Percentiles rank a stretch among this genome's conserved stretches.
These are phyloP conservation scores for Pseudomyrmex gracilis DNA, from an alignment of 1,140 invertebrate species.

Conservation along the genomic window DNA sequence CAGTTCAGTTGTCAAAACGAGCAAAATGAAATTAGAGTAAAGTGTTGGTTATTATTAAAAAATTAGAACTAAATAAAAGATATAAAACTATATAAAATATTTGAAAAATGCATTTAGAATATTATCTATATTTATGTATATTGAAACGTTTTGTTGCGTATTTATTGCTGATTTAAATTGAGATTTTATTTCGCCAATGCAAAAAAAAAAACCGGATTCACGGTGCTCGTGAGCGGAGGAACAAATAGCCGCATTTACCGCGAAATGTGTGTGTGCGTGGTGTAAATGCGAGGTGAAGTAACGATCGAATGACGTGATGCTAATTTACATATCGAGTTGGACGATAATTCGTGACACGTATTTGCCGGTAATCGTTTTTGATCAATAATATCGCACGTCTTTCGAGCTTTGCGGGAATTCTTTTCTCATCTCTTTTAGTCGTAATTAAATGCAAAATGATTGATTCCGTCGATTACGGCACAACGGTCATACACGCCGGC, in stretches of 20 bases:
- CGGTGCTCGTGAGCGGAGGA: background rate
- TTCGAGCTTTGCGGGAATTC: constrained; percentile 43
- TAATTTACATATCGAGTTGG: constrained; percentile 48
- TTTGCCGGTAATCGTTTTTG: constrained; percentile 38
- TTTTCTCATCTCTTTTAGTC: constrained; percentile 9
- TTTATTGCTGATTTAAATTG: no score
- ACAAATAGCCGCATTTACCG: constrained; percentile 17
- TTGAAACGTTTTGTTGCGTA: no score
- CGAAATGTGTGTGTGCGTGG: constrained; percentile 3
- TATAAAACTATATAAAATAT: no score
- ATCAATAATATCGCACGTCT: constrained; percentile 57
- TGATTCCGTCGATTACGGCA: constrained; percentile 55
- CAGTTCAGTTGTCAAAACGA: constrained; percentile 12
- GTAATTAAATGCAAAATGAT: constrained; percentile 74
- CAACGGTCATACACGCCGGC: constrained; percentile 22
- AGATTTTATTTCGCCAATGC: no score
- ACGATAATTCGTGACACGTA: constrained; percentile 47
- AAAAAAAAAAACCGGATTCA: no score
- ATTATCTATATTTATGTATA: no score
- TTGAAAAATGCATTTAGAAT: no score
- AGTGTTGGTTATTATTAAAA: background rate
- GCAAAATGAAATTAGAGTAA: background rate
- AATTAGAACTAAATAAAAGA: constrained; percentile 6
- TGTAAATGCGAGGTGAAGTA: constrained; percentile 26
- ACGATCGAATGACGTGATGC: background rate